Base-by-base conservation (phyloP, 2,888 invertebrate genomes). In the Buathra laborator region DNA sequence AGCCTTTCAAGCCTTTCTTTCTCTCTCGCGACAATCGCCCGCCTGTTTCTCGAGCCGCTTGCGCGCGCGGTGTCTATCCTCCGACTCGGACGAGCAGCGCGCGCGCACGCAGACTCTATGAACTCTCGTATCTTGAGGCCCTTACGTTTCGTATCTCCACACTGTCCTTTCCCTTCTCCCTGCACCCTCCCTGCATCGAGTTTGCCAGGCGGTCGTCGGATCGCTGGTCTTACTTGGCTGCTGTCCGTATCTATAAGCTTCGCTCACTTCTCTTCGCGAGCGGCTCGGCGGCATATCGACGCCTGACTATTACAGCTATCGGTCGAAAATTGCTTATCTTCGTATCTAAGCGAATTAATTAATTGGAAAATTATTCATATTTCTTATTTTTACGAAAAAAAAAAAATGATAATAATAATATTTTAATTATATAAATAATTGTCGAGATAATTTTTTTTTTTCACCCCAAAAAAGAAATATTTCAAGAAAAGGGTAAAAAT, bases 111-210 rank as follows among this genome's bases (percentile, higher is more conserved):
- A 62, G 75, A 43, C 75, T 81, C 68, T 75, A 53, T 75, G 81
- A 75, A 81, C 81, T 81, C 68, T 75, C 68, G 75, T n/a, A 59
- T 72, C 59, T 68, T 68, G 24, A n/a, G n/a, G 74, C 59, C 74
- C 51, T 75, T 64, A 71, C 71, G 79, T 64, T 14, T 48, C 44
- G 46, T 46, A 67, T 83, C 75, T 74, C 53, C 68, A 10, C 48
- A 76, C 32, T 62, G 44, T 62, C 12, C 71, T 64, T 37, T 56
- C 37, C 37, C 19, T 10, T 5, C 24, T 5, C 46, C n/a, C n/a
- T n/a, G n/a, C n/a, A n/a, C n/a, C n/a, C n/a, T 64, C 66, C 46
- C 14, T 7, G 66, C 77, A 48, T n/a, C n/a, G 32, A 53, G n/a
- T 53, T 51, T 43, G 19, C 51, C 37, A 44, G 44, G 16, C 67